A percentile compares a stretch with the other conserved stretches of the same genome.
Evolutionary conservation across 64 coral and sea anemone species (phyloP).

Genomic region (Cladopsammia gracilis): DNA sequence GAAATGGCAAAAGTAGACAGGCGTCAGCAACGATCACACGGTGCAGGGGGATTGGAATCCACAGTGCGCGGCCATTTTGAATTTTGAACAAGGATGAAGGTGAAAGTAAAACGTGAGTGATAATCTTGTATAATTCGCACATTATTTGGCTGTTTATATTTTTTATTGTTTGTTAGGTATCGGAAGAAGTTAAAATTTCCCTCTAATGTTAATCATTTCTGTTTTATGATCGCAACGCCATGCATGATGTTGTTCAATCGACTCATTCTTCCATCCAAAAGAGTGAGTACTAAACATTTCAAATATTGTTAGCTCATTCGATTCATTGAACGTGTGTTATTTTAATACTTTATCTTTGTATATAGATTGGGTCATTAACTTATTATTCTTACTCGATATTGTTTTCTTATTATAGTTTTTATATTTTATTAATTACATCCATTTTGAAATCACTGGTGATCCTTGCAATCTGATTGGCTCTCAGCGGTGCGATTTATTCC

Average conservation of each 20-base stretch:
- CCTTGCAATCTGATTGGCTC: too few species aligned
- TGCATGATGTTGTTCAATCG: neutral
- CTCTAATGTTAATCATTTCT: neutral
- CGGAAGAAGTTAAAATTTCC: neutral
- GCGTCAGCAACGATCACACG: neutral
- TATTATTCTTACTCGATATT: too few species aligned
- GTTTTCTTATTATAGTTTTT: too few species aligned
- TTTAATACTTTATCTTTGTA: too few species aligned
- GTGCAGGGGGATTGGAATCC: slow-evolving; percentile 23
- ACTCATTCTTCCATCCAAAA: neutral
- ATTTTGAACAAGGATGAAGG: slow-evolving; percentile 87
- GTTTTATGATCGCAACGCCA: neutral
- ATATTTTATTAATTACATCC: too few species aligned
- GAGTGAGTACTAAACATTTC: slow-evolving; percentile 22
- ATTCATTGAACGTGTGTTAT: too few species aligned
- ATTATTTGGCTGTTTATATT: neutral
- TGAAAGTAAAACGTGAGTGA: slow-evolving; percentile 89
- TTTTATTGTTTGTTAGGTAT: neutral
- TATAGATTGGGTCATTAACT: too few species aligned
- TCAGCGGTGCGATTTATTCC: too few species aligned
- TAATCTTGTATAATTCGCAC: neutral
- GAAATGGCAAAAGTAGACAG: neutral
- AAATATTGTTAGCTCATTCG: too few species aligned
- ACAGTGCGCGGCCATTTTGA: slow-evolving; percentile 78
- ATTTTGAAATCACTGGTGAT: too few species aligned